Base-by-base conservation (phyloP, 2,888 invertebrate species). In the Ormyrus thymus region DNA sequence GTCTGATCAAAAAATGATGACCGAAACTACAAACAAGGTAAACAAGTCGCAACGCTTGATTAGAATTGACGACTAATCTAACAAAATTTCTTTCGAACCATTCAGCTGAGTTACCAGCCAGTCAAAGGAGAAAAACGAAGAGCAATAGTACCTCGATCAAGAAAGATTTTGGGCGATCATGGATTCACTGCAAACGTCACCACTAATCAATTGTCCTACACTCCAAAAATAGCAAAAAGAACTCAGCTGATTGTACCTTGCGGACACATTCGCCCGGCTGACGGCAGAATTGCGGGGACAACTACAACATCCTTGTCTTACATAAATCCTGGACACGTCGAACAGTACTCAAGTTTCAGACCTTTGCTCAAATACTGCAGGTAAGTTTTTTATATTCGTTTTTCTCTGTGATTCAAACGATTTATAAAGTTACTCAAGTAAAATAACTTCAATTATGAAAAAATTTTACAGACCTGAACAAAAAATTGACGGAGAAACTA, bases 1-100 rank as follows among this genome's bases (percentile, higher is more conserved):
- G 8, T 84, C 89, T 0, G 80, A 85, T 43, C 82, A 85, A 9
- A 87, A 83, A 81, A 89, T 90, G 86, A 71, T 83, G 1, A 68
- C 82, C 11, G 87, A 89, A 15, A 90, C 90, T 6, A 90, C 90
- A 0, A 89, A 78, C 78, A 89, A 89, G 85, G 90, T 90, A 81
- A 68, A 9, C 48, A 53, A 1, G 43, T n/a, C 43, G 11, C 15
- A 3, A 13, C 46, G 4, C 4, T 29, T 29, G 0, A 29, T 29
- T 29, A 29, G 4, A 29, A 29, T 29, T 29, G 3, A 3, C 29
- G 4, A 29, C 29, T 29, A 51, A 11, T 51, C 51, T 43, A 61
- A 43, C 9, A 7, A 11, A 56, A 29, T 66, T 59, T 72, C 56
- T 46, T 56, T 5, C 51, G 29, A 2, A 29, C 29, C 4, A 29